These are phyloP conservation scores for Aphidoletes aphidimyza DNA, from an alignment of 2,888 invertebrate species.

Conservation along the genomic window DNA sequence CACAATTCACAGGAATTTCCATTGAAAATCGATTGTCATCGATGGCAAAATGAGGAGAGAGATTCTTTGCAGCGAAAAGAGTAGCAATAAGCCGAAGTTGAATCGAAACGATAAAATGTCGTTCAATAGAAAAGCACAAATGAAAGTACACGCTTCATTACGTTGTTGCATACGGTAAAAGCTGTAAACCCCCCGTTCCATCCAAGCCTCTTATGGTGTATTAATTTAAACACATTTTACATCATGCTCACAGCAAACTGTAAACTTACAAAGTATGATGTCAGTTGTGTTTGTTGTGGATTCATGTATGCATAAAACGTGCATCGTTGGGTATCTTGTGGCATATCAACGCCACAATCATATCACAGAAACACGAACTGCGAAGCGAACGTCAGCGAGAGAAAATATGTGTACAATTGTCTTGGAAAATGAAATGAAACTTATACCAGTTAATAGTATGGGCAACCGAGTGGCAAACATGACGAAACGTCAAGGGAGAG, in stretches of 20 bases:
- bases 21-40: background rate
- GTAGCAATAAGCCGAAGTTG: too few relatives aligned
- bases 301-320: background rate
- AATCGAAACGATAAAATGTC: too few relatives aligned
- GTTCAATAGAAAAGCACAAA: background rate
- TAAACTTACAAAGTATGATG: background rate
- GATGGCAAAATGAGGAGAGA: background rate
- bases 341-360: conserved; percentile 1
- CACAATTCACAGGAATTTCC: background rate
- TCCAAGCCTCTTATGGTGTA: background rate
- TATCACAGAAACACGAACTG: background rate
- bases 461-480: background rate
- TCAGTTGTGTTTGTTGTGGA: too few relatives aligned
- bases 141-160: background rate
- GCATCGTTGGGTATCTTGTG: background rate
- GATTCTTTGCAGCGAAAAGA: too few relatives aligned
- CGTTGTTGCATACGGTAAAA: background rate
- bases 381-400: too few relatives aligned
- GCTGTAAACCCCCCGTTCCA: background rate
- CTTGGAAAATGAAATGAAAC: conserved; percentile 34
- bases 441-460: background rate
- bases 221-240: conserved; percentile 12
- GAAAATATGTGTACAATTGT: background rate
- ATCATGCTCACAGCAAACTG: background rate
- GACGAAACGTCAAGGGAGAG: background rate